Evolutionary conservation across 2,113 vertebrate genomes (phyloP), one percentile per base, ranked within the genome.

Genomic region (Genyomyrus donnyi): DNA sequence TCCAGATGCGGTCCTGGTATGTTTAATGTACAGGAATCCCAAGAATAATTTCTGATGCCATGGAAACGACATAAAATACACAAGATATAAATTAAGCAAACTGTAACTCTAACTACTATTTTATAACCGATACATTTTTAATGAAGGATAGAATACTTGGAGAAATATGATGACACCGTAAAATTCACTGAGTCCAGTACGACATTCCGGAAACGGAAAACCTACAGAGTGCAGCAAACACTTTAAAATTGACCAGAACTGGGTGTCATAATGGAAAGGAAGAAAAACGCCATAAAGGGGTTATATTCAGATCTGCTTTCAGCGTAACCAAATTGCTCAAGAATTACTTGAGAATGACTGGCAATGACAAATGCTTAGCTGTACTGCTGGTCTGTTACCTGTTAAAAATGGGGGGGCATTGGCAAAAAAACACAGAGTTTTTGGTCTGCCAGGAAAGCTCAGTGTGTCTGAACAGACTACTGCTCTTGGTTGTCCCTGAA

Each of bases 391-490:
- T 46, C 42, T 84, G 17, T 24, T 84, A 39, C 80, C 80, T 48
- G 45, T 9, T 27, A 48, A 85, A 85, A 46, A 46, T 21, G 50
- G 50, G 50, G 49, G 11, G 13, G 2, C 17, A 45, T 0, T 62
- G 52, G 80, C 80, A 85, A n/a, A 85, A n/a, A 10, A 66, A 21
- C 46, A 6, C 2, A 39, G 7, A 27, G 52, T 46, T 85, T 85
- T 48, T 49, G 39, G n/a, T 39, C 21, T 42, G 31, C 80, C 53
- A 7, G 53, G 83, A 80, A 84, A n/a, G 53, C 83, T 5, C 42
- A 46, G 88, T 39, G 50, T 89, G 39, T n/a, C 50, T 62, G 80
- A 83, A 83, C 88, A 53, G 83, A 17, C 52, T 62, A 39, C 84
- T 24, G 3, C 49, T 21, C 77, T 53, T 19, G 15, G 24, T 17